Evolutionary conservation across 2,888 invertebrate species (phyloP).

Genomic region (Lochmaea crataegi): DNA sequence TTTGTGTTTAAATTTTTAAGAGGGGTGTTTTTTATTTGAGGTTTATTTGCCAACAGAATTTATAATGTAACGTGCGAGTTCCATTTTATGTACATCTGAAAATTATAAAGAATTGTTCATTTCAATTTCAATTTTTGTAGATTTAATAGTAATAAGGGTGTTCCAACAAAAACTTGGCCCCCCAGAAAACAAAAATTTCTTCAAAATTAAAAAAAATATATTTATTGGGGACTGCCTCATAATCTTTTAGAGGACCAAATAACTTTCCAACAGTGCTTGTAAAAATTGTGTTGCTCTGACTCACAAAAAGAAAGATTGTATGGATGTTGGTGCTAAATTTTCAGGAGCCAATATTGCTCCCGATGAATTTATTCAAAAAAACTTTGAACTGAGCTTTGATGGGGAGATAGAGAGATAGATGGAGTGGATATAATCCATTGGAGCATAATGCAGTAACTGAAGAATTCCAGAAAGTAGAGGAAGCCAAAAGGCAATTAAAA

Average conservation of each 20-base stretch:
- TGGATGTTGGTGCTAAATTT: constrained; percentile 93
- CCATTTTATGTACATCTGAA: too few relatives aligned
- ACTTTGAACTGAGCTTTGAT: constrained; percentile 87
- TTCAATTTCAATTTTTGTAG: too few relatives aligned
- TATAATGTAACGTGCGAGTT: background rate
- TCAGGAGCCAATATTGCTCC: constrained; percentile 88
- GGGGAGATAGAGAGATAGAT: constrained; percentile 96
- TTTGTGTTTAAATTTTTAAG: constrained; percentile 10
- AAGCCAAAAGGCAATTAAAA: constrained; percentile 89
- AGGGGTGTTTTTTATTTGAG: constrained; percentile 10
- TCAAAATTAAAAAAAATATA: too few relatives aligned
- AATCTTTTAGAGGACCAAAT: too few relatives aligned
- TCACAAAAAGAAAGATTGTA: constrained; percentile 95
- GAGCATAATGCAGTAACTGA: constrained; percentile 92
- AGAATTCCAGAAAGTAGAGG: constrained; percentile 92
- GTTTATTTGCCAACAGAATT: constrained; percentile 14
- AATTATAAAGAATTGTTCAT: too few relatives aligned
- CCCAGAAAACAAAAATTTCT: too few relatives aligned
- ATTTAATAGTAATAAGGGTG: too few relatives aligned
- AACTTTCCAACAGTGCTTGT: constrained; percentile 96
- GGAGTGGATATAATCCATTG: constrained; percentile 92
- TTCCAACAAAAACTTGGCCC: constrained; percentile 64
- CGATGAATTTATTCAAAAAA: constrained; percentile 90
- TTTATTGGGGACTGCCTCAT: too few relatives aligned
- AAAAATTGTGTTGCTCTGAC: constrained; percentile 99